Base-by-base conservation (phyloP, 1,140 invertebrate genomes). In the Tetramorium alpestre region DNA sequence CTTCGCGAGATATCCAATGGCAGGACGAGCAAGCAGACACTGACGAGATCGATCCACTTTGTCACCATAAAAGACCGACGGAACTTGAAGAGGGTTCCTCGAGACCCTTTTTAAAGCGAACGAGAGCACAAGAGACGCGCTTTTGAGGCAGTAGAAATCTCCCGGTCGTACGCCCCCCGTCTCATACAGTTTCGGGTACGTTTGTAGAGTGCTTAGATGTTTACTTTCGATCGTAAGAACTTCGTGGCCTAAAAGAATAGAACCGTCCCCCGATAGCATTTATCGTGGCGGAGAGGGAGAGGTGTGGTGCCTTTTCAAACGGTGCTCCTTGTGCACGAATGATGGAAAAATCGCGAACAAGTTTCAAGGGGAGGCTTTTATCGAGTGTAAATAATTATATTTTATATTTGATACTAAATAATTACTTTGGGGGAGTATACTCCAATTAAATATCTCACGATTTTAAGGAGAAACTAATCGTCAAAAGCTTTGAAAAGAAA, bases 31-130 rank as follows among this genome's bases (percentile, higher is more conserved):
- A 69, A 72, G 67, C 65, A 88, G 89, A 91, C 89, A 86, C 51
- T 88, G 89, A 90, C 87, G 89, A 62, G 90, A 91, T 91, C 90
- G 90, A 91, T 91, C 84, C 85, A 91, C 89, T 91, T 91, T 91
- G 89, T 91, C 90, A 89, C 80, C 90, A 77, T 65, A 85, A 86
- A 80, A 91, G 82, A 90, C 72, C 81, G 89, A 77, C 72, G 81
- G 76, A 86, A 87, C 76, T 88, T 78, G 84, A 88, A 82, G 85
- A 87, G 78, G 87, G 82, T 64, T 87, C 62, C 54, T 51, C 49
- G 51, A 86, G 87, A 86, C 65, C 82, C 82, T 90, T 91, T 91
- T 91, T 88, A 91, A 91, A 85, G 69, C 58, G 56, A 80, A 85
- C 65, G 70, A 81, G 76, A 81, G 16, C 49, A 82, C n/a, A 70